Evolutionary conservation across 2,113 vertebrate genomes (phyloP).

Genomic region (Pontoporia blainvillei): DNA sequence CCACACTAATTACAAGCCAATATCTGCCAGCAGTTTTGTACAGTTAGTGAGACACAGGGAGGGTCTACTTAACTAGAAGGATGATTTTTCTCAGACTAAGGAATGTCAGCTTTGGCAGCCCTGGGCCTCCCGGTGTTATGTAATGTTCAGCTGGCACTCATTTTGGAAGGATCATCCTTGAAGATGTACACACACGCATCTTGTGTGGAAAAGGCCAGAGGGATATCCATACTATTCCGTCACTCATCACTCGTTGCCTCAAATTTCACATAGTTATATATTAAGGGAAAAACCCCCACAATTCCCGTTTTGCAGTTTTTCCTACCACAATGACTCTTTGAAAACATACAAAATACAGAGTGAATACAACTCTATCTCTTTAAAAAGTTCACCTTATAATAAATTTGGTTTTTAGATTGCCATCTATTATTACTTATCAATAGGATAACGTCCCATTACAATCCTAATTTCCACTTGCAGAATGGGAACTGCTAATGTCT

Average conservation of each 20-base stretch:
- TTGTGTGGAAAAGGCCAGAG: background rate
- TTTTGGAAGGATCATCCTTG: background rate
- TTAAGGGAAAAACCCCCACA: background rate
- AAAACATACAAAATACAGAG: background rate
- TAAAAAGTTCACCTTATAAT: slow-evolving; percentile 41
- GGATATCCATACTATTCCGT: background rate
- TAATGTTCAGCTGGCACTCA: background rate
- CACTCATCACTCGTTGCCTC: background rate
- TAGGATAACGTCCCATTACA: slow-evolving; percentile 66
- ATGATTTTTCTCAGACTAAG: slow-evolving; percentile 64
- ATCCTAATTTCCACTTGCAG: slow-evolving; percentile 61
- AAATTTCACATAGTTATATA: background rate
- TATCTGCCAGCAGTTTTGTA: slow-evolving; percentile 62
- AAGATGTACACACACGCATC: background rate
- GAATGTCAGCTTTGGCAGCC: slow-evolving; percentile 40
- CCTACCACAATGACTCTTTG: background rate
- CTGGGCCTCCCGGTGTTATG: background rate
- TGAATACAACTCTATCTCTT: background rate
- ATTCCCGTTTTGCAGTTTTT: background rate
- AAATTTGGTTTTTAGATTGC: slow-evolving; percentile 50
- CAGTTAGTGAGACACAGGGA: slow-evolving; percentile 56
- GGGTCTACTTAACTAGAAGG: slow-evolving; percentile 57
- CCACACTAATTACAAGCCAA: slow-evolving; percentile 69
- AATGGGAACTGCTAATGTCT: slow-evolving; percentile 60
- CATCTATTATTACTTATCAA: slow-evolving; percentile 50